A percentile compares a stretch with the other conserved stretches of the same genome.
Evolutionary conservation across 1,140 invertebrate species (phyloP).

Genomic region (Daktulosphaira vitifoliae): DNA sequence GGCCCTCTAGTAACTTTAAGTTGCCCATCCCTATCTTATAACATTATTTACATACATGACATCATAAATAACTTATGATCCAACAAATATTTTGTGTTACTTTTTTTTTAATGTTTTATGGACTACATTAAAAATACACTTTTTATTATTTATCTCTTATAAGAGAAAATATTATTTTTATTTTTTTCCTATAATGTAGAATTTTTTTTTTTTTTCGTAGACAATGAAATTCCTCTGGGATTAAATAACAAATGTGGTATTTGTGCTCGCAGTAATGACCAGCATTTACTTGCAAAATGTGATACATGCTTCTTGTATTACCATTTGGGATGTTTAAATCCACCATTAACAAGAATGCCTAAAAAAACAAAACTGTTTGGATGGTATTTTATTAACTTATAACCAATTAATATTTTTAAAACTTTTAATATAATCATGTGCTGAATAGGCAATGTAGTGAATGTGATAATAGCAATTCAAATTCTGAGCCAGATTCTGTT

Average conservation of each 20-base stretch:
- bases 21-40: too few relatives aligned
- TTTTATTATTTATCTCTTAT: too few relatives aligned
- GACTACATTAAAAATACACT: too few relatives aligned
- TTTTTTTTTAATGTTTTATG: too few relatives aligned
- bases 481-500: slow-evolving; percentile 61
- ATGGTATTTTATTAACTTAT: slow-evolving; percentile 55
- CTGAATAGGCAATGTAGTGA: slow-evolving; percentile 70
- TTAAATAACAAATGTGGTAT: slow-evolving; percentile 64
- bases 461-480: slow-evolving; percentile 71
- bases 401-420: neutral
- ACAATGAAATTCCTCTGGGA: slow-evolving; percentile 28
- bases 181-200: too few relatives aligned
- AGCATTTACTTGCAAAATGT: slow-evolving; percentile 84
- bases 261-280: slow-evolving; percentile 70
- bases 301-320: slow-evolving; percentile 89
- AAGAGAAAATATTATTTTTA: too few relatives aligned
- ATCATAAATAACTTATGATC: too few relatives aligned
- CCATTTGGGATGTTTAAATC: slow-evolving; percentile 86
- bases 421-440: neutral
- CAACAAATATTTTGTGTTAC: too few relatives aligned
- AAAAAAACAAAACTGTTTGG: slow-evolving; percentile 89
- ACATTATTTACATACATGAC: too few relatives aligned
- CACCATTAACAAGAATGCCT: slow-evolving; percentile 82
- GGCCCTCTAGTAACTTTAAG: too few relatives aligned
- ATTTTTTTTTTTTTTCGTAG: slow-evolving; percentile 18